These are phyloP conservation scores for Tridacna crocea DNA, from an alignment of 2,888 invertebrate genomes.

Conservation along the genomic window DNA sequence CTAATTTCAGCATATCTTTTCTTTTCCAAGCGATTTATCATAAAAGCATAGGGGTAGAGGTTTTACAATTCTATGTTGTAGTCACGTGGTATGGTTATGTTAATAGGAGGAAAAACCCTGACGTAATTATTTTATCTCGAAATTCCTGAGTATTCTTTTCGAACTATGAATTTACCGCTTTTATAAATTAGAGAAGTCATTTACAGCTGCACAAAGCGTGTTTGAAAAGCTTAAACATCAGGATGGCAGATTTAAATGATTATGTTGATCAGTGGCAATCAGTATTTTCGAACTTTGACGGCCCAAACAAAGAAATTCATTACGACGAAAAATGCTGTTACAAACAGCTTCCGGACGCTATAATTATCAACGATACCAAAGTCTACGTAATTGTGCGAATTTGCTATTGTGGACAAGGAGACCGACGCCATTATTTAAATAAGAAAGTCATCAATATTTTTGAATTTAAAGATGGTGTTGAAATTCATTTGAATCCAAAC, in stretches of 20 bases:
- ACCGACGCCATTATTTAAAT: background rate
- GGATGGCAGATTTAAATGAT: conserved; percentile 4
- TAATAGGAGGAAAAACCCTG: too few species aligned
- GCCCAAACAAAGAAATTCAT: conserved; percentile 1
- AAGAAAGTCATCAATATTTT: conserved; percentile 7
- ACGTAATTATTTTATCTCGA: too few species aligned
- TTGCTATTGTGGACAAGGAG: background rate
- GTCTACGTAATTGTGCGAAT: conserved; percentile 3
- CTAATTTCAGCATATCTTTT: too few species aligned
- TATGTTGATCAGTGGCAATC: conserved; percentile 6
- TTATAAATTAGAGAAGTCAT: too few species aligned
- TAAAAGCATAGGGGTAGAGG: too few species aligned
- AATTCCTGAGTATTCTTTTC: too few species aligned
- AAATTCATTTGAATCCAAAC: conserved; percentile 1
- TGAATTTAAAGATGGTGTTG: conserved; percentile 6
- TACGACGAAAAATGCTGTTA: background rate
- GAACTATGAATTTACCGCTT: too few species aligned
- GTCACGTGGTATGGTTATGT: too few species aligned
- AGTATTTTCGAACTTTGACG: background rate
- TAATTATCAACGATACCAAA: background rate
- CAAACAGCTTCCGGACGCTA: background rate
- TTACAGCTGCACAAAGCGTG: too few species aligned
- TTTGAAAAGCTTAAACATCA: too few species aligned
- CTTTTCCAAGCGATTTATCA: too few species aligned
- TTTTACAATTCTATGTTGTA: too few species aligned